Conservation (phyloP, 2,113 vertebrate genomes). For the Anolis carolinensis region DNA sequence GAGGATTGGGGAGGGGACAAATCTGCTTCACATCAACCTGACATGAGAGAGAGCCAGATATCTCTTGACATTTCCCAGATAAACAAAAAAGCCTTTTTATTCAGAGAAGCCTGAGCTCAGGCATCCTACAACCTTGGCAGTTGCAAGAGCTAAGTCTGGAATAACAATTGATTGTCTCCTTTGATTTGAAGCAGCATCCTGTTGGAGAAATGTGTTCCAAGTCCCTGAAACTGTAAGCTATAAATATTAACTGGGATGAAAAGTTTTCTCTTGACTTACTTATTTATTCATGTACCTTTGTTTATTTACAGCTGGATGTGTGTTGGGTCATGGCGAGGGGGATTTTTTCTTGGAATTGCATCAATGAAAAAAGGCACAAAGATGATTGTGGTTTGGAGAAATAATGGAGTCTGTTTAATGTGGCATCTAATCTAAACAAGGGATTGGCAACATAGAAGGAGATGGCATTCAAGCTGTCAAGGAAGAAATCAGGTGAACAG, state of each 20-base stretch:
- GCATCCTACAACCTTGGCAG: conserved; percentile 36
- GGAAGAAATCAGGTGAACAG: neutral
- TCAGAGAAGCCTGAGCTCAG: conserved; percentile 40
- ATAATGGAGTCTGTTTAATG: neutral
- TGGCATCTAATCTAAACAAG: neutral
- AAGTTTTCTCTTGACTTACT: conserved; percentile 19
- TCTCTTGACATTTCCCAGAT: conserved; percentile 48
- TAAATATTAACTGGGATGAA: conserved; percentile 26
- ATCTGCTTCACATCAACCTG: conserved; percentile 35
- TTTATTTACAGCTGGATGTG: conserved; percentile 12
- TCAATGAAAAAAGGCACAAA: neutral
- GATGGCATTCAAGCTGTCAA: neutral
- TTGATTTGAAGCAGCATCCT: conserved; percentile 37
- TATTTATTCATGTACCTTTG: neutral
- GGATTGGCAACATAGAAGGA: neutral
- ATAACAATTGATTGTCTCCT: conserved; percentile 31
- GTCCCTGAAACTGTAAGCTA: conserved; percentile 12
- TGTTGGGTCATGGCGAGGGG: too few relatives aligned
- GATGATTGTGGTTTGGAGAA: neutral
- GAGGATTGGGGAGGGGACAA: neutral
- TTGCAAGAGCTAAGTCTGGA: conserved; percentile 30
- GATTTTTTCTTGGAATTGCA: neutral
- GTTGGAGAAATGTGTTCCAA: conserved; percentile 44
- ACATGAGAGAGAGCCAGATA: conserved; percentile 36
- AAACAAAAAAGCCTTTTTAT: conserved; percentile 53